These are phyloP conservation scores for Latrodectus hesperus DNA, from an alignment of 2,888 invertebrate genomes.

Conservation along the genomic window DNA sequence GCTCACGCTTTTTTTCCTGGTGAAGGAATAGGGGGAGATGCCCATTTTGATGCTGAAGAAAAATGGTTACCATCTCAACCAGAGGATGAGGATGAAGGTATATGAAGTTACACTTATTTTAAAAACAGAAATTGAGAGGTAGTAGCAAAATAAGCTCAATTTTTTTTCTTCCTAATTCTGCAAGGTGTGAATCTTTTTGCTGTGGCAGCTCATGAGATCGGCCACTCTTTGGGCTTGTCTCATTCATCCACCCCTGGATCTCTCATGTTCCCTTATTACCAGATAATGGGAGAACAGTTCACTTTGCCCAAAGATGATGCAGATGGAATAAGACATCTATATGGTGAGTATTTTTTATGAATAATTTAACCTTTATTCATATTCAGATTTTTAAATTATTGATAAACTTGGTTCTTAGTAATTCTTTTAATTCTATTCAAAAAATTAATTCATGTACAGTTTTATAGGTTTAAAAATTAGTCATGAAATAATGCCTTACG, in stretches of 20 bases:
- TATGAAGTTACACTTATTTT: background rate
- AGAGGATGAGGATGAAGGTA: conserved; percentile 58
- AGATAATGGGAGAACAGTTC: conserved; percentile 74
- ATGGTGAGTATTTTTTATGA: conserved; percentile 80
- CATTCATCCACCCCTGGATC: conserved; percentile 90
- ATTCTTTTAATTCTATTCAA: too few relatives aligned
- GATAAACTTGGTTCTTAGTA: too few relatives aligned
- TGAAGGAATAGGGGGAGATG: conserved; percentile 88
- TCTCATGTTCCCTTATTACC: conserved; percentile 95
- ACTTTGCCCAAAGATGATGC: conserved; percentile 83
- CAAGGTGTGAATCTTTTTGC: conserved; percentile 84
- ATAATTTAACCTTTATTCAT: too few relatives aligned
- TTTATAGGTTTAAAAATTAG: too few relatives aligned
- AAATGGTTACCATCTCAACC: conserved; percentile 79
- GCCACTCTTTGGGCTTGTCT: conserved; percentile 91
- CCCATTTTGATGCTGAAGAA: conserved; percentile 94
- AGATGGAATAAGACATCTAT: conserved; percentile 89
- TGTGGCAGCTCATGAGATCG: conserved; percentile 94
- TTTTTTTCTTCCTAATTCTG: too few relatives aligned
- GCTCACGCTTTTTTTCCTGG: conserved; percentile 97
- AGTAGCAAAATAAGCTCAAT: too few relatives aligned
- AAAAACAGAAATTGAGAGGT: too few relatives aligned
- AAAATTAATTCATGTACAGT: too few relatives aligned
- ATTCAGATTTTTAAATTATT: too few relatives aligned
- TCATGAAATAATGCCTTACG: too few relatives aligned